A percentile compares a stretch with the other conserved stretches of the same genome.
Conservation (phyloP, 2,113 vertebrate genomes). For the Danio rerio region DNA sequence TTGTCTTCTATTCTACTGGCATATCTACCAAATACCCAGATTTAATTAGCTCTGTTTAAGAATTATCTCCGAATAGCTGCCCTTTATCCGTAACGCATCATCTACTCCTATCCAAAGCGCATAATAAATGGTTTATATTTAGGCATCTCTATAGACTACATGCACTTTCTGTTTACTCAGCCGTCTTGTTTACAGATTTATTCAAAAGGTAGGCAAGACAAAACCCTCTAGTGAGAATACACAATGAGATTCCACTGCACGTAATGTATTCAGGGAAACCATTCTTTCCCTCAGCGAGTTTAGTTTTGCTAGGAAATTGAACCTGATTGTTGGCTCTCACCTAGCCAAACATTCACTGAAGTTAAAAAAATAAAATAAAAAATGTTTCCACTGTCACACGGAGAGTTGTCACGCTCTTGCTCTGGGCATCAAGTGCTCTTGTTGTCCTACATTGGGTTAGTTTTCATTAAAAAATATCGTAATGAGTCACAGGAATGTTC, state of each 20-base stretch:
- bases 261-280: conserved; percentile 30
- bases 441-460: not conserved
- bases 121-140: conserved; percentile 28
- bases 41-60: not conserved
- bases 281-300: conserved; percentile 26
- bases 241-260: conserved; percentile 11
- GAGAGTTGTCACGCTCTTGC: conserved; percentile 8
- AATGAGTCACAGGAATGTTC: conserved; percentile 28
- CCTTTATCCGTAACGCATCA: not conserved
- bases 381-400: not conserved
- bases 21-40: not conserved
- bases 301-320: conserved; percentile 1
- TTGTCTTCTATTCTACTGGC: not conserved
- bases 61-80: not conserved
- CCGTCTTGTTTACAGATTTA: conserved; percentile 22
- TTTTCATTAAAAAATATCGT: conserved; percentile 31
- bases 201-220: conserved; percentile 13
- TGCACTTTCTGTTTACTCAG: conserved; percentile 1
- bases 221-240: conserved; percentile 26
- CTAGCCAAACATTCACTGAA: conserved; percentile 7
- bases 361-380: not conserved
- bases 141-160: conserved; percentile 13
- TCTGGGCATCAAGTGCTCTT: conserved; percentile 35
- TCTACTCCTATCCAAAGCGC: not conserved
- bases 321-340: conserved; percentile 30